Evolutionary conservation across 2,888 invertebrate species (phyloP), one percentile per base, ranked within the genome.

Genomic region (Hydriomena furcata): DNA sequence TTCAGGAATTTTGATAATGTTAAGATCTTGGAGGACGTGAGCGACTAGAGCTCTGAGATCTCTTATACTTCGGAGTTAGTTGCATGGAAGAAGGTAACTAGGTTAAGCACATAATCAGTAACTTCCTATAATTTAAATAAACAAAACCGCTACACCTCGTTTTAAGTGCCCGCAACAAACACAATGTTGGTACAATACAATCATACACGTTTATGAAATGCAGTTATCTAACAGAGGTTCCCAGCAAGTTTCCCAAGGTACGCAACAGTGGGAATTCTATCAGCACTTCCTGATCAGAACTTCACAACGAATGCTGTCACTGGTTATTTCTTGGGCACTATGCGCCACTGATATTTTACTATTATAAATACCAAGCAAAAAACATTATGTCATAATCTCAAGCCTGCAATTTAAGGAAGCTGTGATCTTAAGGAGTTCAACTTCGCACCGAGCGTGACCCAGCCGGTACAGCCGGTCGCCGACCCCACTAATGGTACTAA

Each of bases 401-500:
- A 17, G 17, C 2, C 2, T 17, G 17, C 17, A 17, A 17, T 2
- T 17, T 4, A 2, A 17, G 17, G 2, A 17, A 3, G 17, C 17
- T 17, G 17, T 17, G 2, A 17, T 31, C 40, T 30, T 21, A 10
- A n/a, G 37, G 10, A 10, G 31, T 20, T 34, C 37, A 46, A 49
- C 49, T 56, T 50, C 20, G 40, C 52, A 43, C 20, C 6, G 30
- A 55, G 45, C 49, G 52, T 65, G 69, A 68, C 65, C 66, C 58
- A 62, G n/a, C n/a, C n/a, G n/a, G n/a, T n/a, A n/a, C n/a, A 45
- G 55, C 27, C 53, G 69, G 73, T 68, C 71, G 58, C 43, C 54
- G 76, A 78, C 77, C 76, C 54, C 61, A 62, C 68, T 73, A 75
- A 60, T 58, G 55, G 30, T 57, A 60, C 67, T 74, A 75, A 60